Evolutionary conservation across 2,797 vertebrate species (phyloP).

Genomic region (Parauchenoglanis ngamensis): DNA sequence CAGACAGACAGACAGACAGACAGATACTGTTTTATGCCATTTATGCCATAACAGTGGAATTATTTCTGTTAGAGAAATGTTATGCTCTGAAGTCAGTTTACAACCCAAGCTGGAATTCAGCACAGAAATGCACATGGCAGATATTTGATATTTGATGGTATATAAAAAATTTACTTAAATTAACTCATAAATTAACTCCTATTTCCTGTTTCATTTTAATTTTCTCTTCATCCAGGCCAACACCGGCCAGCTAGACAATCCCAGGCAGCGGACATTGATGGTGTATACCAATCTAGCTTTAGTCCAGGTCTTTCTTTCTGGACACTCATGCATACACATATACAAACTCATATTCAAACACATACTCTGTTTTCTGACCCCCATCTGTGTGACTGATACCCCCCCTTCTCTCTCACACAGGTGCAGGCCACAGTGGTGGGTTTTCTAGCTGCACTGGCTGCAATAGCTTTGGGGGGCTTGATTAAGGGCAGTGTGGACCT

Average conservation of each 20-base stretch:
- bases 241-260: conserved; percentile 90
- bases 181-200: background rate
- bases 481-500: conserved; percentile 83
- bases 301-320: conserved; percentile 84
- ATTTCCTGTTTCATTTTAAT: background rate
- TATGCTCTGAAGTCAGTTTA: background rate
- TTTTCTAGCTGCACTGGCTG: conserved; percentile 87
- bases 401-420: conserved; percentile 67
- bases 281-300: conserved; percentile 91
- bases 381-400: background rate
- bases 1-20: too few species aligned
- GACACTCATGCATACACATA: background rate
- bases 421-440: conserved; percentile 94
- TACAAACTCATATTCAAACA: too few species aligned
- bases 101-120: background rate
- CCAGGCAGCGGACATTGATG: conserved; percentile 83
- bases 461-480: conserved; percentile 81
- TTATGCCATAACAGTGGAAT: background rate
- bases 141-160: background rate
- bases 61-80: background rate
- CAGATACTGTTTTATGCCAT: background rate
- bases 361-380: background rate
- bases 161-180: background rate
- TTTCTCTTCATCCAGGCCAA: conserved; percentile 79
- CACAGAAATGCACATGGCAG: background rate